Evolutionary conservation across 2,797 vertebrate species (phyloP), one percentile per base, ranked within the genome.

Genomic region (Phataginus tricuspis): DNA sequence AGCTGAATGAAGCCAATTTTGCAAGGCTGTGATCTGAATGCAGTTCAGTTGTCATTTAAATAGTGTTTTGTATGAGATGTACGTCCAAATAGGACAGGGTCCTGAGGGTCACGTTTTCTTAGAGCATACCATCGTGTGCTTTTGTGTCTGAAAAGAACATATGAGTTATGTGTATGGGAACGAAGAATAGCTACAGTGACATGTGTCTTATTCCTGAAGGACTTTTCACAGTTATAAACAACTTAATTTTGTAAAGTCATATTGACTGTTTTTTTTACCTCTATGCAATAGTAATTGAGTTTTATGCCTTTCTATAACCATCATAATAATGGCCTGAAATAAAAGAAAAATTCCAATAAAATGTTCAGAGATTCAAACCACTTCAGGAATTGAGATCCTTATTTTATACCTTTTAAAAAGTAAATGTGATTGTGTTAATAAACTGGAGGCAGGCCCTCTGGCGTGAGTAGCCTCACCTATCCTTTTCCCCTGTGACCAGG

Each of bases 191-290:
- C 93, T 95, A 78, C 4, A 84, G 49, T 66, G 45, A 97, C 92
- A 96, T 97, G 68, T 78, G 91, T 97, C 95, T 98, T 97, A 97
- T 72, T 98, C 96, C 96, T 97, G 57, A 96, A 97, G 92, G 93
- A 98, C 85, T 97, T 97, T 96, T 97, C 94, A 97, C 78, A 96
- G 92, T 97, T 98, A 97, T 88, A 79, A 98, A 86, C 92, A 86
- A 77, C 94, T 97, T 98, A 45, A 91, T 96, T 98, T 97, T 96
- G 90, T 98, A 92, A 84, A 77, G 49, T 84, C 82, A 77, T 74
- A 64, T 94, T 98, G 95, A 94, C 94, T 96, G 45, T 98, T 97
- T 98, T 72, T 89, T 63, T 80, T 49, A 69, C 21, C 39, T 90
- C 49, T 87, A 10, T 95, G 97, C 96, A 96, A 97, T 97, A 95